A percentile compares a stretch with the other conserved stretches of the same genome.
Evolutionary conservation across 2,888 invertebrate species (phyloP).

Genomic region (Melipona beecheii): DNA sequence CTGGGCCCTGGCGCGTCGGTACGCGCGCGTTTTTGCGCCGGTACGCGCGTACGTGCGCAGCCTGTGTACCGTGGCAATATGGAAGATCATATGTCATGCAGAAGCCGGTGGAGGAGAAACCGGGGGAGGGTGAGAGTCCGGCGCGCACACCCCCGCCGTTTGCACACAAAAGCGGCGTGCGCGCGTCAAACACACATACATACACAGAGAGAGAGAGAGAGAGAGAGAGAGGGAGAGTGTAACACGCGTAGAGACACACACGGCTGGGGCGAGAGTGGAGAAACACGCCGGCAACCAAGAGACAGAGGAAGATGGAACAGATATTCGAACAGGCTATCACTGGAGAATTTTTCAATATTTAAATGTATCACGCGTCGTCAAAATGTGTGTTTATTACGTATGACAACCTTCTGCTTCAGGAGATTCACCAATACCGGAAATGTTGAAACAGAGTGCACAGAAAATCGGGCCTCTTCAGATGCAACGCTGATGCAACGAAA

Average conservation of each 20-base stretch:
- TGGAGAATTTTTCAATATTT: no score
- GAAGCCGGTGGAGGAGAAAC: slow-evolving; percentile 52
- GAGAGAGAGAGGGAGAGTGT: not conserved
- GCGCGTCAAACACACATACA: not conserved
- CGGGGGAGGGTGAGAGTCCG: slow-evolving; percentile 37
- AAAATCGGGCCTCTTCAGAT: no score
- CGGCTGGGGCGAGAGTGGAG: no score
- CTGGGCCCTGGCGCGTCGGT: slow-evolving; percentile 45
- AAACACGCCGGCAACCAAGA: no score
- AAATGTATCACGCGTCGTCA: no score
- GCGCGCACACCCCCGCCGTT: slow-evolving; percentile 60
- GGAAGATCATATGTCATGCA: slow-evolving; percentile 84
- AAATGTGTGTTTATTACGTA: no score
- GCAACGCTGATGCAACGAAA: no score
- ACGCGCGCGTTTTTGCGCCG: slow-evolving; percentile 47
- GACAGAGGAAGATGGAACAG: no score
- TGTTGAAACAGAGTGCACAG: no score
- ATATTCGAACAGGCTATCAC: no score
- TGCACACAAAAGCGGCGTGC: slow-evolving; percentile 60
- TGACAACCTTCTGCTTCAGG: no score
- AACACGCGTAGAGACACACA: not conserved
- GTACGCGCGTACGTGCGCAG: slow-evolving; percentile 60
- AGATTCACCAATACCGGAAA: no score
- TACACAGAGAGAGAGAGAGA: not conserved
- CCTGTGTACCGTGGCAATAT: slow-evolving; percentile 80